Evolutionary conservation across 2,113 vertebrate species (phyloP), one percentile per base, ranked within the genome.

Genomic region (Crocuta crocuta): DNA sequence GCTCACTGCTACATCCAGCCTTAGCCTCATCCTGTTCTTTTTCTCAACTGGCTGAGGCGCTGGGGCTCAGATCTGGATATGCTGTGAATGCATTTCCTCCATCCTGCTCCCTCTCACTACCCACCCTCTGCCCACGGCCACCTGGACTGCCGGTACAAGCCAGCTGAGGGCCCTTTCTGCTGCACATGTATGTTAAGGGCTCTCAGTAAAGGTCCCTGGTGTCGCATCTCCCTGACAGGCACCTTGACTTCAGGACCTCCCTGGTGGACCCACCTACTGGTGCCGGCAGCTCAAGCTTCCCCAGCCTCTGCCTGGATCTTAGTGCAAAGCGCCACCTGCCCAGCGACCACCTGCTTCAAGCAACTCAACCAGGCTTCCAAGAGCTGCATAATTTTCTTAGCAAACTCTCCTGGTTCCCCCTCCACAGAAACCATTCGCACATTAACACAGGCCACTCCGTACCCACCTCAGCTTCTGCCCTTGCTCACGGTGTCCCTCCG

Each of bases 371-470:
- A 68, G 26, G 26, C 65, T 93, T 74, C 50, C 1, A 31, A 87
- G 55, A 81, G 31, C 68, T 28, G 50, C 45, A 48, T 9, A 26
- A 33, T 19, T 63, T 81, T 66, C 82, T 94, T 8, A 86, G 70
- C 48, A 78, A 89, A 91, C 2, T 24, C 73, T 33, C 43, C 55
- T 2, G 11, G 10, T 23, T 53, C 53, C 48, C 17, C 19, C 61
- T 68, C 21, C 39, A 2, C 39, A 17, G 45, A 43, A 31, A 17
- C 50, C 33, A 8, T 16, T 8, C 19, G 33, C 8, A 39, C 4
- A 0, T 58, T 16, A 24, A 68, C 24, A n/a, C 24, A 28, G 71
- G 19, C 26, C n/a, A 3, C 58, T 35, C 48, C 43, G 21, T 0
- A 0, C n/a, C 58, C 8, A 10, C 73, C 55, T 71, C 16, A 0